These are phyloP conservation scores for Hemiprocne comata DNA, from an alignment of 2,113 vertebrate genomes.

Conservation along the genomic window DNA sequence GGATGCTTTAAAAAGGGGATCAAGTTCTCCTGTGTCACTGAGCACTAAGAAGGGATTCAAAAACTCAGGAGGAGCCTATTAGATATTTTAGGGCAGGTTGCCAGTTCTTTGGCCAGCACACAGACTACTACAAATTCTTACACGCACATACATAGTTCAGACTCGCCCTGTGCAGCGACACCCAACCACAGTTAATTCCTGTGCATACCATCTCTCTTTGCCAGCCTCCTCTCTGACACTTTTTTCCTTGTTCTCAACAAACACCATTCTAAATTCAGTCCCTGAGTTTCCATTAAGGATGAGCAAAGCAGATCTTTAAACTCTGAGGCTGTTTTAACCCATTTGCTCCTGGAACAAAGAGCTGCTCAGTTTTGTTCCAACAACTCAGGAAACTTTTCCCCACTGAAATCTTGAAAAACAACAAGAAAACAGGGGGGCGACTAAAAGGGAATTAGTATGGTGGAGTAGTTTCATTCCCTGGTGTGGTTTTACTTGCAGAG, in stretches of 20 bases:
- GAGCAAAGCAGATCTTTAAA: conserved; percentile 55
- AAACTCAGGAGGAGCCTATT: conserved; percentile 49
- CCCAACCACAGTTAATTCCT: conserved; percentile 60
- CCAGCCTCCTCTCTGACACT: conserved; percentile 39
- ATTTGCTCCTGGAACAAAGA: conserved; percentile 18
- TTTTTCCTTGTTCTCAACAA: conserved; percentile 42
- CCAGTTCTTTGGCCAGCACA: conserved; percentile 58
- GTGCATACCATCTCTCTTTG: conserved; percentile 47
- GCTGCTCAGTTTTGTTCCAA: background rate
- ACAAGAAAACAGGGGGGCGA: too few relatives aligned
- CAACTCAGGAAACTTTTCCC: background rate
- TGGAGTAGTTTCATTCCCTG: conserved; percentile 8
- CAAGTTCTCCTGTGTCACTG: background rate
- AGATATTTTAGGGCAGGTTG: conserved; percentile 49
- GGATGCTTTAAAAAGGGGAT: conserved; percentile 8
- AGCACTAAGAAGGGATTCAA: background rate
- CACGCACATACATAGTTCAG: conserved; percentile 60
- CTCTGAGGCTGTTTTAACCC: conserved; percentile 43
- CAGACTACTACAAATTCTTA: conserved; percentile 65
- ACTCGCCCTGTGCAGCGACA: conserved; percentile 64
- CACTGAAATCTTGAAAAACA: background rate
- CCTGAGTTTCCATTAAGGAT: conserved; percentile 49
- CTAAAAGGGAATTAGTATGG: background rate
- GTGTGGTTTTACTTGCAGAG: conserved; percentile 19
- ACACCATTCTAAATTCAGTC: conserved; percentile 43